Conservation (phyloP, 1,140 invertebrate species). For the Ceratosolen solmsi region DNA sequence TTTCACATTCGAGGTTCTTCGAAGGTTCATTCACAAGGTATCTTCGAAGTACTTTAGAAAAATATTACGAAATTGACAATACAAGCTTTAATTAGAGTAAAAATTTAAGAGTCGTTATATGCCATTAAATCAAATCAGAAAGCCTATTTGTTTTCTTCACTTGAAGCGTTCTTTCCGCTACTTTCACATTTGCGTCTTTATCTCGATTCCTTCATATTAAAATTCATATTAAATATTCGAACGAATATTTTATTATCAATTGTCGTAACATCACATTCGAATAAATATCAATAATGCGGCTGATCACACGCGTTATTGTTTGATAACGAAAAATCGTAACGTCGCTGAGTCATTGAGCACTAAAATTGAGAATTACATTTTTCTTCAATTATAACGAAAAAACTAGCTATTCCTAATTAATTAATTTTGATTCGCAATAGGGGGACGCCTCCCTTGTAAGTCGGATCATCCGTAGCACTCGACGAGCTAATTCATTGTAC, state of each 20-base stretch:
- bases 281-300: too few relatives aligned
- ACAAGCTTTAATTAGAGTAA: conserved; percentile 9
- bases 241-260: neutral
- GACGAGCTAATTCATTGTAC: conserved; percentile 45
- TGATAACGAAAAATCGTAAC: too few relatives aligned
- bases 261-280: neutral
- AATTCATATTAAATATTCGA: neutral
- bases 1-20: neutral
- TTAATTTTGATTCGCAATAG: neutral
- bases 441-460: neutral
- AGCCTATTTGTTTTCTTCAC: neutral
- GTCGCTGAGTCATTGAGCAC: neutral
- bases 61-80: neutral
- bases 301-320: neutral
- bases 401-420: neutral
- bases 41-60: neutral
- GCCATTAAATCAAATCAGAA: neutral
- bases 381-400: neutral
- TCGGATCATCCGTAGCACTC: conserved; percentile 43
- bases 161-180: neutral
- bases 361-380: neutral
- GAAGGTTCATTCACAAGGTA: neutral
- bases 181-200: neutral
- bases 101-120: neutral
- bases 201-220: neutral